Conservation (phyloP, 2,113 vertebrate genomes). For the Kryptolebias marmoratus region DNA sequence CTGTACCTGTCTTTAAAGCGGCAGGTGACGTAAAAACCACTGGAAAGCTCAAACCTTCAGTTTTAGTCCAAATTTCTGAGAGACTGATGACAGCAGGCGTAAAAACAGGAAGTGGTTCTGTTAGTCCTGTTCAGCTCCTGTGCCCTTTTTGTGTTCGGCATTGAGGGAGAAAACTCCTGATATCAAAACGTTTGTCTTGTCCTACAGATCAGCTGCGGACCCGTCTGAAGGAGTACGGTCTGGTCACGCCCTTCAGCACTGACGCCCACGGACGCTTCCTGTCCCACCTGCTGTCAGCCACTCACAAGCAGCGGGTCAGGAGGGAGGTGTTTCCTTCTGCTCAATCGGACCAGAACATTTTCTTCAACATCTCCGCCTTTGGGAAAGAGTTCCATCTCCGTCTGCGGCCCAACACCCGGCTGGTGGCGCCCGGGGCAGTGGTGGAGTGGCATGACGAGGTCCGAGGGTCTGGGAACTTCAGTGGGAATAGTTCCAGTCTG, state of each 20-base stretch:
- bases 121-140: no score
- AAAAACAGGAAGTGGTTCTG: no score
- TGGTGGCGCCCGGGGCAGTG: conserved; percentile 88
- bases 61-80: background rate
- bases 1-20: background rate
- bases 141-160: no score
- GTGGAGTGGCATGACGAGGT: conserved; percentile 90
- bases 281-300: conserved; percentile 89
- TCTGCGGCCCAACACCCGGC: conserved; percentile 83
- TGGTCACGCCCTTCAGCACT: conserved; percentile 92
- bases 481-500: background rate
- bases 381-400: conserved; percentile 93
- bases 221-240: conserved; percentile 84
- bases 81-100: no score
- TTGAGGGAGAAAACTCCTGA: background rate
- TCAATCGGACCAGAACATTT: conserved; percentile 75
- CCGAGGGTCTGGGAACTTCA: conserved; percentile 30
- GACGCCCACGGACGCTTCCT: conserved; percentile 87
- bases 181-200: background rate
- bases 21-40: background rate
- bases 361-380: conserved; percentile 93
- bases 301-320: conserved; percentile 84
- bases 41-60: background rate
- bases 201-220: conserved; percentile 77
- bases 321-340: conserved; percentile 74